These are phyloP conservation scores for Luehdorfia chinensis DNA, from an alignment of 1,140 invertebrate species.

Conservation along the genomic window DNA sequence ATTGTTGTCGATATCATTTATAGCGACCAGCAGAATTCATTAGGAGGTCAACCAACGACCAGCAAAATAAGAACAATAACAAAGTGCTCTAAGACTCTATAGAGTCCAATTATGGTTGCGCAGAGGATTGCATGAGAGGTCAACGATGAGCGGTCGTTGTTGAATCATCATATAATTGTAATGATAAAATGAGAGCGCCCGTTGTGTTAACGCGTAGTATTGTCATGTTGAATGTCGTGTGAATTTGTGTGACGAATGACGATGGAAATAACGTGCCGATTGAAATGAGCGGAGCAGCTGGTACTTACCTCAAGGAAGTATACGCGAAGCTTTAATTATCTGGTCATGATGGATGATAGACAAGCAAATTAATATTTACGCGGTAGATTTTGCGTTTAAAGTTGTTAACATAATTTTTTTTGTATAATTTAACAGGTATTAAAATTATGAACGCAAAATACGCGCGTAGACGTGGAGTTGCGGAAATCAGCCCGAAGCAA, in stretches of 20 bases:
- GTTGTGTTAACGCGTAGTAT: background rate
- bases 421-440: too few relatives aligned
- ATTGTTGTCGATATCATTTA: conserved; percentile 37
- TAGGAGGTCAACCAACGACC: conserved; percentile 23
- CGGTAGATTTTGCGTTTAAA: too few relatives aligned
- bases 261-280: conserved; percentile 12
- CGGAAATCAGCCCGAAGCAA: too few relatives aligned
- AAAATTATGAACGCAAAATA: too few relatives aligned
- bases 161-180: conserved; percentile 15
- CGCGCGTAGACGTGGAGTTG: too few relatives aligned
- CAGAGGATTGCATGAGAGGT: conserved; percentile 10
- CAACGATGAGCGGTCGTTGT: conserved; percentile 11
- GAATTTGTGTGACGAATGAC: conserved; percentile 16
- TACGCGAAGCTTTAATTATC: too few relatives aligned
- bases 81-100: background rate
- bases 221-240: conserved; percentile 8
- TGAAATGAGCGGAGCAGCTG: conserved; percentile 3
- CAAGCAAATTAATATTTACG: too few relatives aligned
- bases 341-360: too few relatives aligned
- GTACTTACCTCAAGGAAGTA: too few relatives aligned
- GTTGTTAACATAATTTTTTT: too few relatives aligned
- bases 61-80: conserved; percentile 20
- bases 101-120: background rate
- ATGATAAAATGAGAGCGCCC: conserved; percentile 14
- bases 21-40: conserved; percentile 20